Evolutionary conservation across 2,888 invertebrate genomes (phyloP).

Genomic region (Apotomis turbidana): DNA sequence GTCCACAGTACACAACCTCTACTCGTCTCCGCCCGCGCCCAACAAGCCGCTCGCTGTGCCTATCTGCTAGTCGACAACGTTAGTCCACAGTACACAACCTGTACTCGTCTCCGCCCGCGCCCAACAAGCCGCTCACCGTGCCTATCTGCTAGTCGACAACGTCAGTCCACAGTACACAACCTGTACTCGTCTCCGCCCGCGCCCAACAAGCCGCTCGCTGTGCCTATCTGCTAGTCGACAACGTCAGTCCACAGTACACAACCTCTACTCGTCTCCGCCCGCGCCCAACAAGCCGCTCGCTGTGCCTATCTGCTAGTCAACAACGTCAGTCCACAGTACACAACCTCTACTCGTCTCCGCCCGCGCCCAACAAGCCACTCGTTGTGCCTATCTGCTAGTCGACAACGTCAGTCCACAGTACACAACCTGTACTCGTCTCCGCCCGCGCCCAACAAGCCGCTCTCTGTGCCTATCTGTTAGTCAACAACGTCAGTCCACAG

Average conservation of each 20-base stretch:
- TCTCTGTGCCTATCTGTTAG: not conserved
- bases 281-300: not conserved
- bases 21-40: constrained; percentile 52
- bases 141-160: too few species aligned
- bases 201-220: not conserved
- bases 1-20: constrained; percentile 56
- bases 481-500: too few species aligned
- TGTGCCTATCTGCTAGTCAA: not conserved
- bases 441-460: not conserved
- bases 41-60: not conserved
- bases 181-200: constrained; percentile 60
- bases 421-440: constrained; percentile 65
- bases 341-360: constrained; percentile 66
- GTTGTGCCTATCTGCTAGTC: not conserved
- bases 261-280: constrained; percentile 61
- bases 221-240: too few species aligned
- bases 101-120: constrained; percentile 54
- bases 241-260: constrained; percentile 40
- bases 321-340: too few species aligned
- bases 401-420: too few species aligned
- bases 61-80: too few species aligned
- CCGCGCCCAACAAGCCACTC: not conserved
- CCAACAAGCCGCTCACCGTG: not conserved
- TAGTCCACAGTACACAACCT: constrained; percentile 52
- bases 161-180: constrained; percentile 47